Percentiles rank a stretch among this genome's conserved stretches.
These are phyloP conservation scores for Mystacornis crossleyi DNA, from an alignment of 2,113 vertebrate genomes.

Conservation along the genomic window DNA sequence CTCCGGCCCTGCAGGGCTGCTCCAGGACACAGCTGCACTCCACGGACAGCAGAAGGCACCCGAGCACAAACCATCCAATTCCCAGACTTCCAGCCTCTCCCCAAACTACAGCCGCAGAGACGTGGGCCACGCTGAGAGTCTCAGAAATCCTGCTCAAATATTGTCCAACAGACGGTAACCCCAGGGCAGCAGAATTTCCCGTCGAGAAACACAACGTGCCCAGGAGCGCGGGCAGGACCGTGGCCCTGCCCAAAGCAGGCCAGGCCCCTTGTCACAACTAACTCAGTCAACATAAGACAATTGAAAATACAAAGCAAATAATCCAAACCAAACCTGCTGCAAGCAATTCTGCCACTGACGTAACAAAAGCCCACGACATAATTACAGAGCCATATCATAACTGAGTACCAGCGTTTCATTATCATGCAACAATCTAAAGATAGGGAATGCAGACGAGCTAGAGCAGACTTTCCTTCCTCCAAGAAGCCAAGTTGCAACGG, in stretches of 20 bases:
- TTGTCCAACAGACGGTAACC: neutral
- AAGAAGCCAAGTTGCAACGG: neutral
- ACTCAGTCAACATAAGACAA: neutral
- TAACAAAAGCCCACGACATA: neutral
- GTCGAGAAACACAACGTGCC: neutral
- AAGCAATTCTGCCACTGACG: neutral
- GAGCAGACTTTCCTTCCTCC: neutral
- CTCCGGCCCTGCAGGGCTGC: neutral
- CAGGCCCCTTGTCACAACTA: neutral
- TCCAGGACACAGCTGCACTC: neutral
- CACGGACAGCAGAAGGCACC: fast-evolving
- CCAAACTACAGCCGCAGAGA: neutral
- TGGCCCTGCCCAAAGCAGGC: neutral
- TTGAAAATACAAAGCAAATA: neutral
- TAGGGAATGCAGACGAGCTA: neutral
- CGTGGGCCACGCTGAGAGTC: fast-evolving
- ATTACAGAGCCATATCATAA: neutral
- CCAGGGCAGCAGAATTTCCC: neutral
- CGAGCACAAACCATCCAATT: neutral
- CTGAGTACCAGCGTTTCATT: neutral
- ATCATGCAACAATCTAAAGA: neutral
- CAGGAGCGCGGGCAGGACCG: neutral
- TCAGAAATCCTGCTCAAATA: neutral
- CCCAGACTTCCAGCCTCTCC: neutral
- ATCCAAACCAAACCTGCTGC: neutral